Evolutionary conservation across 2,113 vertebrate genomes (phyloP).

Genomic region (Pedetes capensis): DNA sequence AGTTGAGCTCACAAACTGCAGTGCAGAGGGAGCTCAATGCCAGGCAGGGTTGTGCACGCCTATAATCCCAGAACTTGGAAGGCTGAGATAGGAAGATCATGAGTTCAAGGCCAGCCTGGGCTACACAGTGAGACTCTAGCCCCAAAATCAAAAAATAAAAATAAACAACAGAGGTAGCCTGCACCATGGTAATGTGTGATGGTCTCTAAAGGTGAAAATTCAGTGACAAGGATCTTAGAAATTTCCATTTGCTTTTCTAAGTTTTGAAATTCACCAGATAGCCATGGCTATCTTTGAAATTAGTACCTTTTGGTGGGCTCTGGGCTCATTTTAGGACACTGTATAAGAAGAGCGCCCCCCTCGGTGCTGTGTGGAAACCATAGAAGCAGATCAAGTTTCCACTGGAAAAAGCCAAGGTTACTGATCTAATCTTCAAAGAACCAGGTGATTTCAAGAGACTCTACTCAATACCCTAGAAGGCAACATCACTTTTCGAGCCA

Average conservation of each 20-base stretch:
- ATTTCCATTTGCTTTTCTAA: not conserved
- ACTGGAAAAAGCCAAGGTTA: not conserved
- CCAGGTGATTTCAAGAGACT: not conserved
- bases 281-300: not conserved
- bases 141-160: not conserved
- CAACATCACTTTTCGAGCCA: not conserved
- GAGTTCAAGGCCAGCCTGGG: not conserved
- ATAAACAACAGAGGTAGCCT: not conserved
- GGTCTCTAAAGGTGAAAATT: not conserved
- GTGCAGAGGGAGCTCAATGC: not conserved
- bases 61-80: not conserved
- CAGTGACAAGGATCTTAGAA: not conserved
- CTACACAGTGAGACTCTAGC: not conserved
- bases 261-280: not conserved
- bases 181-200: not conserved
- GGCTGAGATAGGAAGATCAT: not conserved
- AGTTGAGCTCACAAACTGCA: not conserved
- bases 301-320: not conserved
- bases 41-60: not conserved
- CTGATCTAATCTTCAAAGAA: not conserved
- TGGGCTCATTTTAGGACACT: not conserved
- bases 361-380: not conserved
- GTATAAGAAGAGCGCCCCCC: accelerated
- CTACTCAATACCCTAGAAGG: not conserved
- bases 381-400: not conserved